Base-by-base conservation (phyloP, 2,888 invertebrate species). In the Stenchaetothrips biformis region DNA sequence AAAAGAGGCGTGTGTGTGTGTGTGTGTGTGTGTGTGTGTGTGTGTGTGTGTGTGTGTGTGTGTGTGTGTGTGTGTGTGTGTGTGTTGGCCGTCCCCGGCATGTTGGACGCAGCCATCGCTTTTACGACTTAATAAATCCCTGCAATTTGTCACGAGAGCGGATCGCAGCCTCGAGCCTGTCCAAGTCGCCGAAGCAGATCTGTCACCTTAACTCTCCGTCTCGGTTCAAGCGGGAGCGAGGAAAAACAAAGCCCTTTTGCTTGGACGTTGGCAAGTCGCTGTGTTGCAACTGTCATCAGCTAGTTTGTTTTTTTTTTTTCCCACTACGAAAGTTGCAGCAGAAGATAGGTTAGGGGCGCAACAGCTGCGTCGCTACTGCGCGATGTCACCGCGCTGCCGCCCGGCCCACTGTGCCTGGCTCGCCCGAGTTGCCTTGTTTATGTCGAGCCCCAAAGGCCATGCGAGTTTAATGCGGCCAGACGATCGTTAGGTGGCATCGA, bases 81-180 rank as follows among this genome's bases (percentile, higher is more conserved):
- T 25, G 67, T 25, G 67, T 74, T 7, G 11, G 67, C 2, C 37
- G 37, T 37, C 37, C 37, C 37, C 37, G 37, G 37, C 37, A 37
- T 37, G 37, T 37, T 37, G 37, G 37, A 37, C 37, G 37, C 4
- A 37, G 37, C 37, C 8, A 53, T 13, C 53, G 53, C 53, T 21
- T 74, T 74, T 74, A 74, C 67, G 67, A 74, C 67, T 74, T 74
- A 74, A 74, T 74, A 74, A 74, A 74, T 74, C 25, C 67, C 21
- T 74, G 67, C 67, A 74, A 74, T 74, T 74, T 74, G 67, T 74
- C 67, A 74, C 67, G 11, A 74, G 67, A 37, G 37, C 37, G 37
- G 59, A 59, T 16, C 59, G 37, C 37, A 37, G 4, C 37, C 37
- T 37, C 37, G 37, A 37, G 13, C 59, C 67, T 74, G 67, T 74